Conservation (phyloP, 30 jellyfish, hydroid and myxozoan genomes). For the Turritopsis dohrnii region DNA sequence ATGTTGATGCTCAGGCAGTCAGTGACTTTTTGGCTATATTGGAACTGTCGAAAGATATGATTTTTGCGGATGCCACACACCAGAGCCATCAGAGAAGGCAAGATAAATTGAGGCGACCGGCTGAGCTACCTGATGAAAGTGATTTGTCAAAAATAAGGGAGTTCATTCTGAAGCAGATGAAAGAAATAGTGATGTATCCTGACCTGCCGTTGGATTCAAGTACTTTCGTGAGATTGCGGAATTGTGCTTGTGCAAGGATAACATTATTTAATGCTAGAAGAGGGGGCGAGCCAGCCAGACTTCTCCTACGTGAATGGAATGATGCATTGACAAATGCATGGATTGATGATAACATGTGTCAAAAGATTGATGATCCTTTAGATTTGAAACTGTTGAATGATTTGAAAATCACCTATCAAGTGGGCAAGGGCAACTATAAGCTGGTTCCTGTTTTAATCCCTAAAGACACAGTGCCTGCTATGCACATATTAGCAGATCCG, state of each 20-base stretch:
- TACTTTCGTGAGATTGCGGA: background rate
- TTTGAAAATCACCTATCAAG: conserved; percentile 15
- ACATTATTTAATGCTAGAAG: conserved; percentile 24
- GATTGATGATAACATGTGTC: background rate
- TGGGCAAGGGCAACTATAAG: conserved; percentile 22
- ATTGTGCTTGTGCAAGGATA: conserved; percentile 11
- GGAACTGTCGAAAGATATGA: background rate
- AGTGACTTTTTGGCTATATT: conserved; percentile 1
- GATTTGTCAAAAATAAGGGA: background rate
- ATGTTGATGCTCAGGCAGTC: conserved; percentile 18
- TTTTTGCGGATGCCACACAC: background rate
- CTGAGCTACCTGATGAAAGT: background rate
- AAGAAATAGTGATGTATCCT: background rate
- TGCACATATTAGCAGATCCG: conserved; percentile 2
- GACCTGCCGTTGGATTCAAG: background rate
- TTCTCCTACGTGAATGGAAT: background rate
- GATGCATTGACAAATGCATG: conserved; percentile 17
- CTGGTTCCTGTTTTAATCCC: conserved; percentile 26
- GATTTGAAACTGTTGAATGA: conserved; percentile 2
- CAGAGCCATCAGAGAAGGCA: background rate
- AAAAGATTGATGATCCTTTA: conserved; percentile 18
- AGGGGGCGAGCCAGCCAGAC: conserved; percentile 22
- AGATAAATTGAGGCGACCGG: conserved; percentile 1
- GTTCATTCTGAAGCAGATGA: conserved; percentile 2
- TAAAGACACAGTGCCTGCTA: background rate